Evolutionary conservation across 2,113 vertebrate species (phyloP), one percentile per base, ranked within the genome.

Genomic region (Pollimyrus isidori): DNA sequence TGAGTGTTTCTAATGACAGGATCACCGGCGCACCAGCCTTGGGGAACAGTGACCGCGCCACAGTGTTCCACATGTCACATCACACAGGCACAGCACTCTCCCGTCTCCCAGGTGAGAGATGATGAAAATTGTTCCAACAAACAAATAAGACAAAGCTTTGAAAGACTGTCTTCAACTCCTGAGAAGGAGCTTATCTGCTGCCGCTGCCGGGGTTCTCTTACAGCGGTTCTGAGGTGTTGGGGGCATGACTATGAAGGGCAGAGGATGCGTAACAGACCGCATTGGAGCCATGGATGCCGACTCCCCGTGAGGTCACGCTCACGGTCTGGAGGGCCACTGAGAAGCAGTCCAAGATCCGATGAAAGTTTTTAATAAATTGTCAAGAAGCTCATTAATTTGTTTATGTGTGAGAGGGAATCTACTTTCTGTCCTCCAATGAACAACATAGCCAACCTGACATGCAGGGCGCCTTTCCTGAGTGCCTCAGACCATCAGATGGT

Each of bases 181-280:
- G 21, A 62, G 21, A 7, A 62, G 2, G 6, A n/a, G 6, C 56
- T 2, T 7, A 62, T 62, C 23, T 62, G 58, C 58, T n/a, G 23
- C 3, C 2, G 0, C 2, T n/a, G 0, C 23, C 0, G 7, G 1
- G 21, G 6, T n/a, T 62, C 15, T n/a, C 23, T 62, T 62, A 62
- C 21, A 10, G 23, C 0, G 58, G 7, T 7, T 62, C 58, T 21
- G 21, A n/a, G 58, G 58, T 2, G 0, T n/a, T 3, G 7, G 23
- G 23, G 7, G 7, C 2, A 0, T 62, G 58, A n/a, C 58, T 23
- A 23, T n/a, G 21, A 23, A n/a, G 7, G n/a, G 7, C 23, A 3
- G 58, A n/a, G 58, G 58, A 7, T 62, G 23, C 23, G 7, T n/a
- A 10, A 62, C 23, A 62, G 58, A 62, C 62, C 9, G n/a, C 3